These are phyloP conservation scores for Phainopepla nitens DNA, from an alignment of 2,113 vertebrate genomes.

Conservation along the genomic window DNA sequence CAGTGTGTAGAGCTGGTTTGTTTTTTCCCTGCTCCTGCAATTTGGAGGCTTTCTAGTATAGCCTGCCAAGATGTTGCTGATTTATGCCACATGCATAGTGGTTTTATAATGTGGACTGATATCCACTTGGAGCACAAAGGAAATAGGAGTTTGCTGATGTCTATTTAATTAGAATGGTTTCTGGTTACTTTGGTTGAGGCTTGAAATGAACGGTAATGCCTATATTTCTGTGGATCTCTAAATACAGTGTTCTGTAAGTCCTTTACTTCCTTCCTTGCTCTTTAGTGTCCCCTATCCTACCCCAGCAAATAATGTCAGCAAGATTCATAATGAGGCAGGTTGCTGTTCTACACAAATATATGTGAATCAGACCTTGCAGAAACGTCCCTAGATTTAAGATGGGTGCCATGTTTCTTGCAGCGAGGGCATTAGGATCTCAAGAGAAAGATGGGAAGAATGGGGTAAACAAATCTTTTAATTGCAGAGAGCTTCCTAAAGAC, in stretches of 20 bases:
- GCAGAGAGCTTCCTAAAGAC: background rate
- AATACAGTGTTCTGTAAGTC: conserved; percentile 39
- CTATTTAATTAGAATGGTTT: conserved; percentile 55
- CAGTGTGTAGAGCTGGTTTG: background rate
- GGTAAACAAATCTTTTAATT: background rate
- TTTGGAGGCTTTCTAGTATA: conserved; percentile 32
- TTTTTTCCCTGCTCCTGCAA: background rate
- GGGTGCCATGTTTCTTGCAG: fast-evolving
- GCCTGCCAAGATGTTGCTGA: conserved; percentile 51
- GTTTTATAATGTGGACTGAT: conserved; percentile 46
- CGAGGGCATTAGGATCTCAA: background rate
- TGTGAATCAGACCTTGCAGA: background rate
- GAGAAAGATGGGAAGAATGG: background rate
- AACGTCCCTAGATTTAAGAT: background rate
- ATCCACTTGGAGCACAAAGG: conserved; percentile 38
- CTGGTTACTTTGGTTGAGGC: conserved; percentile 49
- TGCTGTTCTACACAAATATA: background rate
- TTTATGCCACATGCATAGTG: conserved; percentile 47
- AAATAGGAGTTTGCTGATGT: conserved; percentile 56
- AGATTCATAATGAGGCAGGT: background rate
- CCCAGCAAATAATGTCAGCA: background rate
- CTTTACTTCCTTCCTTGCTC: conserved; percentile 29
- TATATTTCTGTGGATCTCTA: conserved; percentile 31
- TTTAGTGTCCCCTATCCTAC: background rate
- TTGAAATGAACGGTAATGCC: conserved; percentile 17